Percentiles rank a stretch among this genome's conserved stretches.
Conservation (phyloP, 2,113 vertebrate species). For the Nicator chloris region DNA sequence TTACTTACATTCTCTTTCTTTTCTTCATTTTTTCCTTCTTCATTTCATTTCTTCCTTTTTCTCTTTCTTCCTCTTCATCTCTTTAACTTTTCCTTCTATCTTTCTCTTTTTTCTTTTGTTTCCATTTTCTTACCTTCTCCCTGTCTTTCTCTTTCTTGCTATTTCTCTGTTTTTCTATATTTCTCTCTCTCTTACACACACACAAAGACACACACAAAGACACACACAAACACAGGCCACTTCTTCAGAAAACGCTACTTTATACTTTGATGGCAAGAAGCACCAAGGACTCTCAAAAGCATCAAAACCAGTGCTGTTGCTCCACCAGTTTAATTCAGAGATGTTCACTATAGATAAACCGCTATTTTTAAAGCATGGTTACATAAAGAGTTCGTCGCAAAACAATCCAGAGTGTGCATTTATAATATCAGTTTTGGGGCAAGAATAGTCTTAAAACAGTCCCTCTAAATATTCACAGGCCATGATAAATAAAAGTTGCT, state of each 20-base stretch:
- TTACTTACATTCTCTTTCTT: neutral
- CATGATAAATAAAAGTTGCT: neutral
- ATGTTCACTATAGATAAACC: neutral
- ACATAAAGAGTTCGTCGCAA: neutral
- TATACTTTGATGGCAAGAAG: neutral
- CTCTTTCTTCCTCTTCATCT: neutral
- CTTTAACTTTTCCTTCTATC: neutral
- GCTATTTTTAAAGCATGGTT: neutral
- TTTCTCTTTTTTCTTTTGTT: neutral
- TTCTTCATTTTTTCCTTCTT: neutral
- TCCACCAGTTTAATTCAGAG: neutral
- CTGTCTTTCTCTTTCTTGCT: neutral
- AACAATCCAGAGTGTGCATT: neutral
- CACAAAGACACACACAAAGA: neutral
- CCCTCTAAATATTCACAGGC: neutral
- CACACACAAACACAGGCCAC: neutral
- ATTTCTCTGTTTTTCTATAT: neutral
- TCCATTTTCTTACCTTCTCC: neutral
- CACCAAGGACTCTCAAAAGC: neutral
- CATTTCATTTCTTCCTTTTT: neutral
- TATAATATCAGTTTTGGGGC: neutral
- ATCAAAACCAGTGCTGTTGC: neutral
- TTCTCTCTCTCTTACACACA: neutral
- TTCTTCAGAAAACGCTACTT: neutral
- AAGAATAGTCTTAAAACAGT: neutral